These are phyloP conservation scores for Passer montanus DNA, from an alignment of 2,113 vertebrate genomes.

Conservation along the genomic window DNA sequence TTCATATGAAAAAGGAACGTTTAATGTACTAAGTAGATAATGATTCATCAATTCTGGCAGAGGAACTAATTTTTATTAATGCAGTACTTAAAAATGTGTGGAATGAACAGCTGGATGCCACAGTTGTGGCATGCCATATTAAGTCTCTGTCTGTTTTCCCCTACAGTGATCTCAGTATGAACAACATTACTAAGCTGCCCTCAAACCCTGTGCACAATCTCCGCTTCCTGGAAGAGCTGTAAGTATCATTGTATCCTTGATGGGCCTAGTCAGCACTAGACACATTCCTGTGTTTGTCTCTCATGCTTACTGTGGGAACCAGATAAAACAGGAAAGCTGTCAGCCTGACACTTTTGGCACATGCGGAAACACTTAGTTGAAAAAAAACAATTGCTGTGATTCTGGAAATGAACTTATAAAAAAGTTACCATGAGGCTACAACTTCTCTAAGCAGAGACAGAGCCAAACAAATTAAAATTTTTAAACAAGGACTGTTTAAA, in stretches of 20 bases:
- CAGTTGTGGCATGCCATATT: constrained; percentile 46
- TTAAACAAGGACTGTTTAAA: constrained; percentile 77
- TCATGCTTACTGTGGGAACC: constrained; percentile 73
- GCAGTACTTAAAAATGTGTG: constrained; percentile 66
- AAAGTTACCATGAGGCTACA: constrained; percentile 74
- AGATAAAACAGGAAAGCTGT: constrained; percentile 77
- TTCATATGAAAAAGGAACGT: not conserved
- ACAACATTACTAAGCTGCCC: constrained; percentile 88
- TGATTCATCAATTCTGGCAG: constrained; percentile 54
- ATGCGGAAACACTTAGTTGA: constrained; percentile 75
- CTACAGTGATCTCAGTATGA: constrained; percentile 94
- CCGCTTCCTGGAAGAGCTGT: constrained; percentile 94
- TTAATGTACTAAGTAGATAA: constrained; percentile 42
- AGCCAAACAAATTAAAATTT: constrained; percentile 81
- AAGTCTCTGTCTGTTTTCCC: constrained; percentile 74
- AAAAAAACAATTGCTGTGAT: constrained; percentile 50
- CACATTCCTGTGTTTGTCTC: constrained; percentile 70
- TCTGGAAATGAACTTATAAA: constrained; percentile 78
- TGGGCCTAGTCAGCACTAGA: constrained; percentile 39
- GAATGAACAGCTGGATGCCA: constrained; percentile 70
- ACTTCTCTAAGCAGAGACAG: constrained; percentile 72
- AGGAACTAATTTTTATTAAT: constrained; percentile 54
- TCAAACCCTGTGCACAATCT: constrained; percentile 79
- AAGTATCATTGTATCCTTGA: constrained; percentile 73
- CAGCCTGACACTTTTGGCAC: constrained; percentile 71